phyloP scores from a whole-genome alignment of 2,888 invertebrate genomes.

The Oxyscelio sp. region DNA sequence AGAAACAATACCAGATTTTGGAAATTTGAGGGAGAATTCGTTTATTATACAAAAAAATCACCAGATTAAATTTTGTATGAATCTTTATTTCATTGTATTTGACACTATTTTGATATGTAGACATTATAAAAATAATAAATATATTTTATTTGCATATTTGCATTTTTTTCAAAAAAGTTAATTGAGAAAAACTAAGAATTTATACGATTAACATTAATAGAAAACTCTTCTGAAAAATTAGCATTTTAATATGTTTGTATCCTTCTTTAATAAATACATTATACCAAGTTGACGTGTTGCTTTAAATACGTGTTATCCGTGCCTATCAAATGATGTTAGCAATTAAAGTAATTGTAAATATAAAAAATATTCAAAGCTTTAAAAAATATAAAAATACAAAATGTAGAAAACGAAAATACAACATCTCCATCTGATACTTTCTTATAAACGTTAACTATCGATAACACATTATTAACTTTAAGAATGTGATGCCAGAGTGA shows the following conservation, averaged over 20 bases:
- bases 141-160: conserved; percentile 28
- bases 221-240: background rate
- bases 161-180: conserved; percentile 7
- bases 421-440: conserved; percentile 11
- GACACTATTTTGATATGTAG: conserved; percentile 19
- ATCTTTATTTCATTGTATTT: conserved; percentile 18
- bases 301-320: no score
- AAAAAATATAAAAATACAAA: conserved; percentile 31
- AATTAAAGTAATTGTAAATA: background rate
- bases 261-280: no score
- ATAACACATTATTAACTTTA: conserved; percentile 24
- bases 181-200: conserved; percentile 11
- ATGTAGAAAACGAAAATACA: conserved; percentile 7
- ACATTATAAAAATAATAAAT: conserved; percentile 58
- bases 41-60: background rate
- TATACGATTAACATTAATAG: background rate
- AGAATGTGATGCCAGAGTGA: conserved; percentile 78
- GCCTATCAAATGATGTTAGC: no score
- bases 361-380: conserved; percentile 19
- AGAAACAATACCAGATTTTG: no score
- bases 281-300: no score
- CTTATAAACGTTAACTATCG: conserved; percentile 11
- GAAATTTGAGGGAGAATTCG: no score
- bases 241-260: no score
- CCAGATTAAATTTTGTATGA: background rate